phyloP scores from a whole-genome alignment of 2,113 vertebrate genomes.

The Neopipo cinnamomea region DNA sequence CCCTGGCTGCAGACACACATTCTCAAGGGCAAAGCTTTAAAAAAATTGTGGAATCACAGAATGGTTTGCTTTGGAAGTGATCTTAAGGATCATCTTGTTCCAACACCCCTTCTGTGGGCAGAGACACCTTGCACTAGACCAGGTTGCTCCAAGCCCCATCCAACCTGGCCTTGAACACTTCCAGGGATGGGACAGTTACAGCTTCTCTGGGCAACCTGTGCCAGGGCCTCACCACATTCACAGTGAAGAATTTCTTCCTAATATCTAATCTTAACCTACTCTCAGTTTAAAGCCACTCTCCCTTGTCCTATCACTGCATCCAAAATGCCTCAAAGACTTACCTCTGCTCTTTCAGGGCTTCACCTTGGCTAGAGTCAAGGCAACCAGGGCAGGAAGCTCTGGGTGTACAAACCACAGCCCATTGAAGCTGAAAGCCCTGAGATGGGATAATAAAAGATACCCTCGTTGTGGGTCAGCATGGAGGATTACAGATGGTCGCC shows the following conservation, averaged over 20 bases:
- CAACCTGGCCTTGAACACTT: neutral
- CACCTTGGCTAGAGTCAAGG: neutral
- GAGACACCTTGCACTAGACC: neutral
- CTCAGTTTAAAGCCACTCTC: neutral
- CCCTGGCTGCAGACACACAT: neutral
- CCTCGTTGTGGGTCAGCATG: neutral
- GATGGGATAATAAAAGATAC: neutral
- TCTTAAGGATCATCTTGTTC: neutral
- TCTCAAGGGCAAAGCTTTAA: neutral
- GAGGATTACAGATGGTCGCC: neutral
- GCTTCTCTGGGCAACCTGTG: neutral
- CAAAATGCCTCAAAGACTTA: neutral
- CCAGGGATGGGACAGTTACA: neutral
- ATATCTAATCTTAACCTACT: neutral
- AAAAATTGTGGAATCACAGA: neutral
- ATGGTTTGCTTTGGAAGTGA: neutral
- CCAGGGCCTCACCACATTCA: neutral
- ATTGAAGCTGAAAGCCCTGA: neutral
- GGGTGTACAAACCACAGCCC: neutral
- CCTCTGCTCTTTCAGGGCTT: neutral
- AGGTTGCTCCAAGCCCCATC: rapidly evolving
- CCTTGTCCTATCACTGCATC: neutral
- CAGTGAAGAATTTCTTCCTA: neutral
- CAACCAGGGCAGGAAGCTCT: neutral
- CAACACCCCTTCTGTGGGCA: neutral